Base-by-base conservation (phyloP, 2,797 vertebrate genomes). In the Chlorospingus semifuscus region DNA sequence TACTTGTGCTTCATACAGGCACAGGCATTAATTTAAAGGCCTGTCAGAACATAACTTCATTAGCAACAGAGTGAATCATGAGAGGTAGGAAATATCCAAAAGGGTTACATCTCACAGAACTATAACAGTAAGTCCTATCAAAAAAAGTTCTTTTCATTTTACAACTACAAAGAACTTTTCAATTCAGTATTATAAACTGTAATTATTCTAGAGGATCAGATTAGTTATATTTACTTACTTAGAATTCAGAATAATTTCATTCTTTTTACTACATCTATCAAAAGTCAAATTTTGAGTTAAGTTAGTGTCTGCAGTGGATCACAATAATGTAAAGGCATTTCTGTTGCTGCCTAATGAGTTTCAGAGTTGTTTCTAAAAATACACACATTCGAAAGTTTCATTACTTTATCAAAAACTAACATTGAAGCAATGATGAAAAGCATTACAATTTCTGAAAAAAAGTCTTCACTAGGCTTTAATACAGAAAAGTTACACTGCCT, bases 281-380 rank as follows among this genome's bases (percentile, higher is more conserved):
- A 72, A 92, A 94, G 12, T 69, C 32, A 90, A 47, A 17, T 89
- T 84, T 77, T 36, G 57, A 46, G 4, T 49, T 56, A 76, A 39
- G 1, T 32, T 81, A n/a, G 2, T 64, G 42, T 36, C 42, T 81
- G 18, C 21, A 92, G 15, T 41, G 11, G 34, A 55, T 34, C 17
- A 47, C 0, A 0, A 41, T 2, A 59, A 41, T 12, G 4, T 23
- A 34, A 89, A 69, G 10, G 4, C 21, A 56, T 65, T 82, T 59
- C 23, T 84, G 39, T 64, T 11, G 79, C 14, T 86, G 50, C 15
- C 17, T 42, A 52, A 15, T 61, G 30, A 83, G 32, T 72, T 82
- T 90, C 42, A 82, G n/a, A 71, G n/a, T 27, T 55, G 8, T 76
- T 77, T 89, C 11, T 66, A 92, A 93, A 95, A 90, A 66, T 5